Evolutionary conservation across 2,888 invertebrate species (phyloP).

Genomic region (Ellobium chinense): DNA sequence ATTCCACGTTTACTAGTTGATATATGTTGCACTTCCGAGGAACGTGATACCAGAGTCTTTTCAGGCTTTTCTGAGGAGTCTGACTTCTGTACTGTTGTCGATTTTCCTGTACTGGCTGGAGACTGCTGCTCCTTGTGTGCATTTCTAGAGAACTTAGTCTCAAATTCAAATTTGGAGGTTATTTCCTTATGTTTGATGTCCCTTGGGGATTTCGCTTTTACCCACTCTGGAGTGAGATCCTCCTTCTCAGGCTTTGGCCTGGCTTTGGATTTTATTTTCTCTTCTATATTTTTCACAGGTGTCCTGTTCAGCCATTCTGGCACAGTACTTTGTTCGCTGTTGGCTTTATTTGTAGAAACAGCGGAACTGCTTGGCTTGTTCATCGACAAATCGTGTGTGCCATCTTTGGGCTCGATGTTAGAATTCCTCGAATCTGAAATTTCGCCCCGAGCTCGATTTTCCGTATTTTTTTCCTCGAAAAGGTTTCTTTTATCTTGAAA

Average conservation of each 20-base stretch:
- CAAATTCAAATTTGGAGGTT: not conserved
- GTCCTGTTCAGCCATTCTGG: conserved; percentile 30
- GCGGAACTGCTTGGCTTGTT: not conserved
- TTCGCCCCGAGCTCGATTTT: no score
- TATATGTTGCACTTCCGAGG: no score
- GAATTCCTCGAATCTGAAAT: no score
- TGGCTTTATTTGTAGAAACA: no score
- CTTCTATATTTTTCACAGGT: conserved; percentile 14
- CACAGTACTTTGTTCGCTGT: not conserved
- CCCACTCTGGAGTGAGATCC: not conserved
- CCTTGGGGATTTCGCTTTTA: not conserved
- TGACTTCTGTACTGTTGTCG: no score
- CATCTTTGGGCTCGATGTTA: no score
- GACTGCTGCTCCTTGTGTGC: not conserved
- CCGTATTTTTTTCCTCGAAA: not conserved
- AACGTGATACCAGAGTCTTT: no score
- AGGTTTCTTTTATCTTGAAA: not conserved
- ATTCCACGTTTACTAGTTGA: no score
- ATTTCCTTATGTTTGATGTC: not conserved
- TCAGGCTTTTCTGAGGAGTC: no score
- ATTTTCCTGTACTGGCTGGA: not conserved
- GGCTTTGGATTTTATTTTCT: not conserved
- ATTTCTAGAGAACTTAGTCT: not conserved
- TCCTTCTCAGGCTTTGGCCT: not conserved
- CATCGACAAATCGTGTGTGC: no score